phyloP scores from a whole-genome alignment of 2,113 vertebrate species.

The Amphilophus citrinellus region DNA sequence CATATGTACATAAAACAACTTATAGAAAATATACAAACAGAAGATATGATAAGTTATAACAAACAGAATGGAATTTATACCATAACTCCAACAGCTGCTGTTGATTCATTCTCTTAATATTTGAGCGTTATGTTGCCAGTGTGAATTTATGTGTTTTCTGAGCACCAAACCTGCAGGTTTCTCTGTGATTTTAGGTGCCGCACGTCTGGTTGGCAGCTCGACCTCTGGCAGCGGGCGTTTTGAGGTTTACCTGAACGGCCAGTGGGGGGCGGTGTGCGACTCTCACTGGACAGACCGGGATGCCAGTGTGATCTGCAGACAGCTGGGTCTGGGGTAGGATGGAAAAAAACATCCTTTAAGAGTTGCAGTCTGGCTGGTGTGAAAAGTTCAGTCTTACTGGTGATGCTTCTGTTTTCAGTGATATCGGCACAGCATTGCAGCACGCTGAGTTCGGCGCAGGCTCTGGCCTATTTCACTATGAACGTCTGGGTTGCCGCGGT shows the following conservation, averaged over 20 bases:
- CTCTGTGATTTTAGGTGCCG: conserved; percentile 77
- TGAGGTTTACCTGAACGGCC: conserved; percentile 86
- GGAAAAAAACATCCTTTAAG: not conserved
- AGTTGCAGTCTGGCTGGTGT: not conserved
- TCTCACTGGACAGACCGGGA: conserved; percentile 89
- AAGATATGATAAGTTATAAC: too few species aligned
- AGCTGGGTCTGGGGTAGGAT: conserved; percentile 86
- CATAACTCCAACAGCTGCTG: too few species aligned
- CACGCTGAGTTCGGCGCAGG: conserved; percentile 77
- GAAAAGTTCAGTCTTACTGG: not conserved
- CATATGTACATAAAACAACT: too few species aligned
- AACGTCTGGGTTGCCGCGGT: conserved; percentile 88
- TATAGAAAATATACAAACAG: too few species aligned
- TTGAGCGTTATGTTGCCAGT: not conserved
- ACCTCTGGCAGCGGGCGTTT: conserved; percentile 77
- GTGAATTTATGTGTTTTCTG: not conserved
- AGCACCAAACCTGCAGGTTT: not conserved
- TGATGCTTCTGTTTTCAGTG: conserved; percentile 65
- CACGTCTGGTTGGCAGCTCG: conserved; percentile 82
- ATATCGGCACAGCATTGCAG: conserved; percentile 85
- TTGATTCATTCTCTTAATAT: too few species aligned
- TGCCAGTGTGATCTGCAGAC: conserved; percentile 90
- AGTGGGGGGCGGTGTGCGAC: conserved; percentile 90
- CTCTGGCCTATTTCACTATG: conserved; percentile 85
- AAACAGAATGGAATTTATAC: too few species aligned